A percentile compares a stretch with the other conserved stretches of the same genome.
These are phyloP conservation scores for Orestias chungarensis DNA, from an alignment of 2,797 vertebrate species.

Conservation along the genomic window DNA sequence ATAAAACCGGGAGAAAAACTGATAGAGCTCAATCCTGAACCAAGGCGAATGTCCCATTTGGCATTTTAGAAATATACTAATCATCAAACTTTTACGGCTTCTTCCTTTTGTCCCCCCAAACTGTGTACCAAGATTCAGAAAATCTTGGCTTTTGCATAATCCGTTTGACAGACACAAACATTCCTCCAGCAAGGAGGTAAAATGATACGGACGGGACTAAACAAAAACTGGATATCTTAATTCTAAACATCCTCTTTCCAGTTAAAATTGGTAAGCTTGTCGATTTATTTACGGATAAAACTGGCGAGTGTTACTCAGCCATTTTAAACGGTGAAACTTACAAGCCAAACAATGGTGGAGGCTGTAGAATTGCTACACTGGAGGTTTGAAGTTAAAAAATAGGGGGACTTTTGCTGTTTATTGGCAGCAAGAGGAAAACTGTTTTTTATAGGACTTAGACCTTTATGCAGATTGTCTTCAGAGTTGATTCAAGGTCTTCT, in stretches of 20 bases:
- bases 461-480: conserved; percentile 61
- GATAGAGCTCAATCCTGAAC: neutral
- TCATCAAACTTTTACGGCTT: neutral
- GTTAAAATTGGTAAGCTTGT: neutral
- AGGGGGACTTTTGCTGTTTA: conserved; percentile 50
- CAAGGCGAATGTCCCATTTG: conserved; percentile 1
- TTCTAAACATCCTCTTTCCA: neutral
- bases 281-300: neutral
- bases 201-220: neutral
- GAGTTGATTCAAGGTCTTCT: conserved; percentile 61
- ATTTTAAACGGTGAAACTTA: conserved; percentile 3
- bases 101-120: neutral
- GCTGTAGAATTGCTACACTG: conserved; percentile 46
- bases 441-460: conserved; percentile 53
- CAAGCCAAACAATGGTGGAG: conserved; percentile 3
- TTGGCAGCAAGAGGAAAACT: conserved; percentile 70
- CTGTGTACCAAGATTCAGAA: neutral
- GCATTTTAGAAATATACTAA: neutral
- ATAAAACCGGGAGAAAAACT: neutral
- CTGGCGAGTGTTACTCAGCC: neutral
- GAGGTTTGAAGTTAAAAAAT: conserved; percentile 51
- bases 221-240: neutral
- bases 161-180: neutral
- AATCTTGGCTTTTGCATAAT: neutral
- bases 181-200: neutral